Evolutionary conservation across 2,888 invertebrate genomes (phyloP).

Genomic region (Nowickia ferox): DNA sequence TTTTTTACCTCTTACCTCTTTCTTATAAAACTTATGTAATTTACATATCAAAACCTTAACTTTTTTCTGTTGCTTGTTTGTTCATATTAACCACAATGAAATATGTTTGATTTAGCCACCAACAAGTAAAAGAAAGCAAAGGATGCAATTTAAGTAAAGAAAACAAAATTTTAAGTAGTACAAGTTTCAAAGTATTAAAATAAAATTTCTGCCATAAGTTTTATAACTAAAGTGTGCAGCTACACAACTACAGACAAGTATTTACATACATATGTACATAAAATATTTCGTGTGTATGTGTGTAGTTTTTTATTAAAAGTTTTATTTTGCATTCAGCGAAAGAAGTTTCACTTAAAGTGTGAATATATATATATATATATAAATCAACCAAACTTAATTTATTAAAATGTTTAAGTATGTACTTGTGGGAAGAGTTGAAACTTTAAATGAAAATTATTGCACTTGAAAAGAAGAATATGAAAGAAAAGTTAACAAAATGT

Average conservation of each 20-base stretch:
- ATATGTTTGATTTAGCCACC: constrained; percentile 63
- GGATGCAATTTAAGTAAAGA: not conserved
- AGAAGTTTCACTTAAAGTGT: constrained; percentile 9
- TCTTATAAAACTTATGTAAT: constrained; percentile 20
- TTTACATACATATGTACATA: constrained; percentile 20
- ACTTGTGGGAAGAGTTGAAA: not conserved
- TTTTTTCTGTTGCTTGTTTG: constrained; percentile 5
- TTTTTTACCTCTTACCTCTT: constrained; percentile 23
- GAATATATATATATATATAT: not conserved
- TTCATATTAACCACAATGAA: constrained; percentile 56
- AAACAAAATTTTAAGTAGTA: constrained; percentile 31
- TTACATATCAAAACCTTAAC: constrained; percentile 37
- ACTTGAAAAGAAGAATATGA: not conserved
- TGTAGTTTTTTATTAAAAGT: constrained; percentile 25
- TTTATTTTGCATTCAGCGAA: constrained; percentile 20
- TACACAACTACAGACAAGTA: constrained; percentile 28
- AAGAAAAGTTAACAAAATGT: not conserved
- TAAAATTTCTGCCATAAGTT: constrained; percentile 40
- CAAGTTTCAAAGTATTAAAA: constrained; percentile 45
- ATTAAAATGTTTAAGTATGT: not conserved
- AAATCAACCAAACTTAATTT: constrained; percentile 6
- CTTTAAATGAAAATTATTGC: not conserved
- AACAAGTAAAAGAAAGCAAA: not conserved
- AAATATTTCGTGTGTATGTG: not conserved
- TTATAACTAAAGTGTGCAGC: constrained; percentile 24